A percentile compares a stretch with the other conserved stretches of the same genome.
These are phyloP conservation scores for Mimumesa dahlbomi DNA, from an alignment of 2,888 invertebrate species.

Conservation along the genomic window DNA sequence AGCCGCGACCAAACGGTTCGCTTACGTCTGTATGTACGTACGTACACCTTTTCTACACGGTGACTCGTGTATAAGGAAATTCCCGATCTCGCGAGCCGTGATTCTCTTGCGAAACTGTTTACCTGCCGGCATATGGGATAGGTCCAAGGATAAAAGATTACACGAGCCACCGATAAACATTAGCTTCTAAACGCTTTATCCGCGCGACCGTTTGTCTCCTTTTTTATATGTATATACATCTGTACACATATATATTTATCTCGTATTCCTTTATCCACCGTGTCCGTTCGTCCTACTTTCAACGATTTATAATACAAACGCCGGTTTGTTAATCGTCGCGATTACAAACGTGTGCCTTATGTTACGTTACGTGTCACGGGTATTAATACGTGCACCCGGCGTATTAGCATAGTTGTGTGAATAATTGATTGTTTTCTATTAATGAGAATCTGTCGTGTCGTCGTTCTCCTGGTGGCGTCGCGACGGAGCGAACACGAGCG, in stretches of 20 bases:
- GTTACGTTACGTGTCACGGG: too few species aligned
- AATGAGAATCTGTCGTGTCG: too few species aligned
- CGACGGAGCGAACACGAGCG: too few species aligned
- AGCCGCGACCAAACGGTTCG: conserved; percentile 42
- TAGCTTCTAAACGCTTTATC: conserved; percentile 14
- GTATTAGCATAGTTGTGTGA: too few species aligned
- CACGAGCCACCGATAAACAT: conserved; percentile 43
- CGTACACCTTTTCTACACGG: conserved; percentile 20
- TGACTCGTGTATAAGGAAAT: conserved; percentile 74
- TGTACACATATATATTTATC: too few species aligned
- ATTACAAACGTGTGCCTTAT: too few species aligned
- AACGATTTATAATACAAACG: too few species aligned
- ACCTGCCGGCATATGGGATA: conserved; percentile 72
- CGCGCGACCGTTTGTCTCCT: conserved; percentile 18
- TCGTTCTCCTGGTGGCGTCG: too few species aligned
- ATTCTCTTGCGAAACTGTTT: conserved; percentile 78
- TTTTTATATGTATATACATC: conserved; percentile 37
- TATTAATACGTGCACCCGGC: too few species aligned
- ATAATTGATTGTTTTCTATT: too few species aligned
- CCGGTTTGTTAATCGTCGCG: not conserved
- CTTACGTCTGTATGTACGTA: conserved; percentile 35
- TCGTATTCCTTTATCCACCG: conserved; percentile 15
- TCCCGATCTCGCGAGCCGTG: conserved; percentile 69
- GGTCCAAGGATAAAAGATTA: conserved; percentile 77
- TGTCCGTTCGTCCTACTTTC: conserved; percentile 47